Evolutionary conservation across 92 coral and sea anemone species (phyloP), one percentile per base, ranked within the genome.

Genomic region (Isaurus tuberculatus): DNA sequence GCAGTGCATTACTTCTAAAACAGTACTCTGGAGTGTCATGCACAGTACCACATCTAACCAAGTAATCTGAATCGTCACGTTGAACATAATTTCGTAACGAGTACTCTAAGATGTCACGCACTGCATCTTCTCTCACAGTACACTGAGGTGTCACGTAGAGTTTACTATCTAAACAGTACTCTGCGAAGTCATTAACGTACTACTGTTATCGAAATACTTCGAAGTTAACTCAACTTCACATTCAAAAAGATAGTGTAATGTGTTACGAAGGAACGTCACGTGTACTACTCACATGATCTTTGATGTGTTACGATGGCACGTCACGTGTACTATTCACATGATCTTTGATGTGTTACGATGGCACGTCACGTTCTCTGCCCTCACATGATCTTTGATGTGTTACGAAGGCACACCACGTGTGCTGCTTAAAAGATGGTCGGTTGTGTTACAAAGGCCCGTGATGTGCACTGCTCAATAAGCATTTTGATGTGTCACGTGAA

Each of bases 401-500:
- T 3, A 36, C 8, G 42, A 8, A 3, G 0, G 46, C 11, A 13
- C 46, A 40, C 46, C 11, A 40, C 5, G 46, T 40, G 46, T 13
- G 11, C 46, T 7, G 46, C 11, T 40, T 13, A 40, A 7, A 40
- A 26, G n/a, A 28, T 6, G 10, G 17, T 63, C 36, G 5, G 0
- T 8, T 20, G 31, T 63, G 68, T 63, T 28, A 63, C 68, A 1
- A 13, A 63, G 33, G 31, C 36, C 26, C 4, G 33, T 63, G 33
- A 63, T 34, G 46, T 2, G 46, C 0, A 7, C 0, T 19, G 29
- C 36, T 63, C 66, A 9, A 1, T 8, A 3, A 2, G 13, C 4
- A 63, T n/a, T 25, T 8, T 2, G 30, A 17, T 63, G 69, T 27
- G 51, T 87, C 91, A 95, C 81, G 98, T 93, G 68, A 94, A 95